These are phyloP conservation scores for Rhynchopsitta pachyrhyncha DNA, from an alignment of 2,113 vertebrate species.

Conservation along the genomic window DNA sequence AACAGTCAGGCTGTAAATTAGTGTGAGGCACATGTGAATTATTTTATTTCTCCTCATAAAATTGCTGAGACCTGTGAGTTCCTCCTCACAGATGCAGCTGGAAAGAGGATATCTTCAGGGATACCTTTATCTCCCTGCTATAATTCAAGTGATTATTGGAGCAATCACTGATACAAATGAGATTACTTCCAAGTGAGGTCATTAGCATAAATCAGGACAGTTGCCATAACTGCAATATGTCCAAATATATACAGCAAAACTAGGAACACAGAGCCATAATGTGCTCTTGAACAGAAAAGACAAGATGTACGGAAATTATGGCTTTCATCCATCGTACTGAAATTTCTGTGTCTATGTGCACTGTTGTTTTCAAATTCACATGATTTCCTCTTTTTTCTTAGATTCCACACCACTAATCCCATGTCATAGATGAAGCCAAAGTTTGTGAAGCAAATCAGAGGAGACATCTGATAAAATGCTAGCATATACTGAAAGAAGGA, in stretches of 20 bases:
- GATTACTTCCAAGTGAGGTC: neutral
- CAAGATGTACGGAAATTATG: neutral
- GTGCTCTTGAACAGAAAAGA: neutral
- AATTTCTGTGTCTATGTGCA: neutral
- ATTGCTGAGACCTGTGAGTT: neutral
- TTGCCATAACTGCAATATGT: neutral
- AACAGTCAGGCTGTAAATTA: neutral
- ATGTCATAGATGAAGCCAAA: neutral
- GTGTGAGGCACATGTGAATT: neutral
- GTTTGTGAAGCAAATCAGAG: neutral
- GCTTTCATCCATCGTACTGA: neutral
- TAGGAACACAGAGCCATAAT: neutral
- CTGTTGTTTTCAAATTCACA: neutral
- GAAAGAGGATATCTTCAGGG: neutral
- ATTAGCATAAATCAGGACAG: neutral
- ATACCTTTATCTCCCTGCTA: slow-evolving; percentile 2
- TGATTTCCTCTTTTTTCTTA: neutral
- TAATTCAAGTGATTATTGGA: slow-evolving; percentile 5
- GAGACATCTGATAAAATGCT: neutral
- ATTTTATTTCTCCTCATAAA: neutral
- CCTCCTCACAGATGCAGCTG: neutral
- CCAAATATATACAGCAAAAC: neutral
- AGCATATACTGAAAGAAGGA: neutral
- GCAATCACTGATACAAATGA: neutral
- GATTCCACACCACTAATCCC: neutral